Evolutionary conservation across 2,888 invertebrate genomes (phyloP).

Genomic region (Tenthredo scrophulariae): DNA sequence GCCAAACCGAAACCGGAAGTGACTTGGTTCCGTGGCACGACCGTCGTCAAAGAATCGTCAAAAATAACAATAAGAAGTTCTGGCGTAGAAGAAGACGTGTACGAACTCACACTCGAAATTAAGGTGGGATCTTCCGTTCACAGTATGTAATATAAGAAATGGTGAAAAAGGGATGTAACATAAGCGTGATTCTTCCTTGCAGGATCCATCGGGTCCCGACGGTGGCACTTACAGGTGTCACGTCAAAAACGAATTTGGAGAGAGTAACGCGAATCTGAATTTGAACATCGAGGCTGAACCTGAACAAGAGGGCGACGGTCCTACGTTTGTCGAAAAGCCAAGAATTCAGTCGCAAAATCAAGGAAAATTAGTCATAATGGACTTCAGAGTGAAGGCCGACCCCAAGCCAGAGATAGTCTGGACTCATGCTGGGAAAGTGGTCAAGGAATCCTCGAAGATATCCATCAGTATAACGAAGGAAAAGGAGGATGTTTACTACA

Average conservation of each 20-base stretch:
- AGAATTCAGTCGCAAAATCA: slow-evolving; percentile 91
- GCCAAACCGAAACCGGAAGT: slow-evolving; percentile 97
- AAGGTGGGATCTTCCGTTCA: slow-evolving; percentile 79
- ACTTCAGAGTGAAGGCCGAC: slow-evolving; percentile 91
- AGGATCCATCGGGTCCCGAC: slow-evolving; percentile 91
- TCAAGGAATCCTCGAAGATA: slow-evolving; percentile 90
- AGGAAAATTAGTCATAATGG: slow-evolving; percentile 92
- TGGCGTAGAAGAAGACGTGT: slow-evolving; percentile 90
- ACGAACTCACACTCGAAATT: slow-evolving; percentile 91
- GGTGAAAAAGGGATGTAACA: not conserved
- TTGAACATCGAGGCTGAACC: slow-evolving; percentile 98
- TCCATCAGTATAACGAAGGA: slow-evolving; percentile 87
- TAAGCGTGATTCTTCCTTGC: slow-evolving; percentile 60
- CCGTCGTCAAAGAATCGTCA: slow-evolving; percentile 90
- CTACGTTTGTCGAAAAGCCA: slow-evolving; percentile 95
- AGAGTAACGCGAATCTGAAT: slow-evolving; percentile 97
- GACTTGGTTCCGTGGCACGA: slow-evolving; percentile 96
- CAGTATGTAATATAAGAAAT: not conserved
- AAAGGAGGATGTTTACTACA: slow-evolving; percentile 90
- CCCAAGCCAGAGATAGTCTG: slow-evolving; percentile 91
- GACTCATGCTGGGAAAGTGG: slow-evolving; percentile 89
- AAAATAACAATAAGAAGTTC: slow-evolving; percentile 91
- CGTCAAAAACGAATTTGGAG: slow-evolving; percentile 96
- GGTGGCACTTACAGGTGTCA: slow-evolving; percentile 96
- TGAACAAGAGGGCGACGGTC: slow-evolving; percentile 96